Conservation (phyloP, 2,888 invertebrate species). For the Epsilonema sp. region DNA sequence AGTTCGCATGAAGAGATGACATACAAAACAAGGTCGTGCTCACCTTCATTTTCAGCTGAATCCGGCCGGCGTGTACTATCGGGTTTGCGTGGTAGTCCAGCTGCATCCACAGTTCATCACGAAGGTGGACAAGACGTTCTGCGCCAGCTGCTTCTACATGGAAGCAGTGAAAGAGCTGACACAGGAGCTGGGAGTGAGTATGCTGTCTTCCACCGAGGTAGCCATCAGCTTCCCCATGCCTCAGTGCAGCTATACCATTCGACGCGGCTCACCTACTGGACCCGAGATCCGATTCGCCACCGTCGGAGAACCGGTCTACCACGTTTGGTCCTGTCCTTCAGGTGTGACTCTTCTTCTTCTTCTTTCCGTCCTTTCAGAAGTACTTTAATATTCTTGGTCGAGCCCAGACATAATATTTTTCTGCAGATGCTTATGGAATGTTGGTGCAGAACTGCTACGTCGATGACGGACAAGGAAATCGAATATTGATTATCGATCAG, state of each 20-base stretch:
- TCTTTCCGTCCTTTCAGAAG: background rate
- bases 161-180: constrained; percentile 11
- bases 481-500: constrained; percentile 26
- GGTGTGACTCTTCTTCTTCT: no score
- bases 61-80: constrained; percentile 19
- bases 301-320: constrained; percentile 24
- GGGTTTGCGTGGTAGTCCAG: constrained; percentile 23
- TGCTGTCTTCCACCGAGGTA: constrained; percentile 1
- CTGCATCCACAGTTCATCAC: constrained; percentile 28
- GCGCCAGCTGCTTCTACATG: constrained; percentile 26
- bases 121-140: constrained; percentile 24
- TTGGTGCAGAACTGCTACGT: constrained; percentile 28
- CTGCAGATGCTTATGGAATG: constrained; percentile 20
- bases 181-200: background rate
- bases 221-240: constrained; percentile 1
- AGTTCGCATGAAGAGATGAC: no score
- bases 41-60: constrained; percentile 17
- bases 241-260: constrained; percentile 2
- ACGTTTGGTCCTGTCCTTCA: constrained; percentile 25
- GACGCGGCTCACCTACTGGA: constrained; percentile 16
- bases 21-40: no score
- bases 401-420: no score
- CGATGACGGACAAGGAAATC: constrained; percentile 24
- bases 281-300: constrained; percentile 23
- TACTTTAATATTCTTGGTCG: no score